Conservation (phyloP, 1,140 invertebrate species). For the Bombus waltoni region DNA sequence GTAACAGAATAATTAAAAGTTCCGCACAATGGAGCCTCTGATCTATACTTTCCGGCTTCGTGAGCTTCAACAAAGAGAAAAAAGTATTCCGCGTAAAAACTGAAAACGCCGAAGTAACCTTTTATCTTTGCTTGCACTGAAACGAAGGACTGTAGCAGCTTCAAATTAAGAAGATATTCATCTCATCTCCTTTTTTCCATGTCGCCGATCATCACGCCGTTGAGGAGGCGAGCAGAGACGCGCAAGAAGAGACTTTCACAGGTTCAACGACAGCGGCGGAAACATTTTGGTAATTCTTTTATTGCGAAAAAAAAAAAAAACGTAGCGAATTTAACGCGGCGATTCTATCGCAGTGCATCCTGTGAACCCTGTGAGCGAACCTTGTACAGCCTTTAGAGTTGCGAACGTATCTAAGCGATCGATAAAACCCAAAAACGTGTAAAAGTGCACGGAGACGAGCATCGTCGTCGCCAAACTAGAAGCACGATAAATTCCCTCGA, state of each 20-base stretch:
- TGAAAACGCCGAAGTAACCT: too few species aligned
- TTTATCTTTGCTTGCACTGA: neutral
- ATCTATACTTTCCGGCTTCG: neutral
- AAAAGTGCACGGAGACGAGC: neutral
- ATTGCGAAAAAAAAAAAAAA: neutral
- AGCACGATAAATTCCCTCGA: neutral
- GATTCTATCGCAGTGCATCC: constrained; percentile 69
- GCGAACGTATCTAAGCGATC: constrained; percentile 11
- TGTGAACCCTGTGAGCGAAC: constrained; percentile 65
- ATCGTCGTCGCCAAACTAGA: neutral
- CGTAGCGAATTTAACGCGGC: constrained; percentile 40
- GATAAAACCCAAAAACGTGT: neutral
- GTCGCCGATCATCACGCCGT: neutral
- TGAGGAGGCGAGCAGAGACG: neutral
- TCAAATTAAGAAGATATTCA: constrained; percentile 10
- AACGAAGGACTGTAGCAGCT: neutral
- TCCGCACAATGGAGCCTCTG: neutral
- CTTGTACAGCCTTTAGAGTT: constrained; percentile 54
- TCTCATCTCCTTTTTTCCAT: constrained; percentile 25
- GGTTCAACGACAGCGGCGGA: constrained; percentile 20
- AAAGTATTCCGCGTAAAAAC: too few species aligned
- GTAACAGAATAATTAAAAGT: constrained; percentile 20
- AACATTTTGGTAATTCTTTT: constrained; percentile 36
- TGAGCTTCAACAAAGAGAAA: neutral
- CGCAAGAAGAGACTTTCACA: constrained; percentile 27